These are phyloP conservation scores for Antechinus flavipes DNA, from an alignment of 2,113 vertebrate genomes.

Conservation along the genomic window DNA sequence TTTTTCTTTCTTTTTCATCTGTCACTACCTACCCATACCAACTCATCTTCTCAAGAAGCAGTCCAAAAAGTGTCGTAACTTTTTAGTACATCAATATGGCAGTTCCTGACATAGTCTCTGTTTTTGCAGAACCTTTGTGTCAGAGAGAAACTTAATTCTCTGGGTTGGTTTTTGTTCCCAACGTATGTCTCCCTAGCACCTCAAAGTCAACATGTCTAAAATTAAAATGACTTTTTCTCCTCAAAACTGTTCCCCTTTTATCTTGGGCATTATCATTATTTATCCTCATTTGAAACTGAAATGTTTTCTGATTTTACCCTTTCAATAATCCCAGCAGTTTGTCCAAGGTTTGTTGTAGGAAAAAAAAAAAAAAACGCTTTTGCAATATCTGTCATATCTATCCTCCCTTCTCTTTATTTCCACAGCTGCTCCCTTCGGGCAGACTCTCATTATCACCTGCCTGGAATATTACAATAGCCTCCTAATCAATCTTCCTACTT, in stretches of 20 bases:
- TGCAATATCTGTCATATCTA: not conserved
- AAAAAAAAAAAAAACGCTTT: too few relatives aligned
- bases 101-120: not conserved
- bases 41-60: not conserved
- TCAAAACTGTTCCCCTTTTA: not conserved
- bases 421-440: not conserved
- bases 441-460: not conserved
- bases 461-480: not conserved
- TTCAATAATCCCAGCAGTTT: not conserved
- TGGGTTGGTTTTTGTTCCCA: constrained; percentile 13
- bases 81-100: not conserved
- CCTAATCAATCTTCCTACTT: not conserved
- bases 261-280: not conserved
- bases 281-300: not conserved
- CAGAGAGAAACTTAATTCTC: not conserved
- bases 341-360: not conserved
- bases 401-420: not conserved
- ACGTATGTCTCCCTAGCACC: not conserved
- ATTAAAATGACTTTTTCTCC: not conserved
- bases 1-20: not conserved
- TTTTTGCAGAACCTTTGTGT: not conserved
- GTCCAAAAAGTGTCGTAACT: not conserved
- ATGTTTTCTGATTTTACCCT: not conserved
- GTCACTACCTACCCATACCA: not conserved
- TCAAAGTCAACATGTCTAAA: not conserved